These are phyloP conservation scores for Phyto melanocephala DNA, from an alignment of 2,888 invertebrate genomes.

Conservation along the genomic window DNA sequence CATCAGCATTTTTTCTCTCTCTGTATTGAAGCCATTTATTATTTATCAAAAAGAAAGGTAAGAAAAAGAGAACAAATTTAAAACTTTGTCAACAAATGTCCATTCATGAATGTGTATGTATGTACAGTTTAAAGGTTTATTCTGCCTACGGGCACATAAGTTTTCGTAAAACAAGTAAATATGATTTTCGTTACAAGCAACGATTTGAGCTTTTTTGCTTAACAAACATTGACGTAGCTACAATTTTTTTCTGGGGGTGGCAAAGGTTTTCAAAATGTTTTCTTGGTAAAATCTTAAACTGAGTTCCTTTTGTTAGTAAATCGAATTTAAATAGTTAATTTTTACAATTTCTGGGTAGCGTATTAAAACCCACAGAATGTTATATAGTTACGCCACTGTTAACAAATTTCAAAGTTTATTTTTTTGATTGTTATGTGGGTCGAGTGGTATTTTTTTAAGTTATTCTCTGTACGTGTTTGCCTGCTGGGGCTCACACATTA, in stretches of 20 bases:
- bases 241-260: no score
- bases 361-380: no score
- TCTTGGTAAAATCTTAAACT: no score
- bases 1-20: constrained; percentile 22
- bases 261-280: neutral
- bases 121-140: neutral
- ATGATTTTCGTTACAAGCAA: neutral
- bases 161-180: neutral
- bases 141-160: constrained; percentile 4
- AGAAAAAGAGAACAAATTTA: neutral
- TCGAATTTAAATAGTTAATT: no score
- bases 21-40: constrained; percentile 23
- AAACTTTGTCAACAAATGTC: constrained; percentile 30
- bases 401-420: constrained; percentile 4
- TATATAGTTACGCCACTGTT: no score
- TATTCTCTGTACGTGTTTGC: constrained; percentile 43
- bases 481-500: constrained; percentile 1
- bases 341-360: no score
- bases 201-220: no score
- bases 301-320: no score
- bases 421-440: neutral
- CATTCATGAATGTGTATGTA: constrained; percentile 1
- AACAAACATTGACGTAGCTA: no score
- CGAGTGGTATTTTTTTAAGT: neutral
- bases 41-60: constrained; percentile 47